A percentile compares a stretch with the other conserved stretches of the same genome.
phyloP scores from a whole-genome alignment of 2,113 vertebrate genomes.

The Hippolais icterina region DNA sequence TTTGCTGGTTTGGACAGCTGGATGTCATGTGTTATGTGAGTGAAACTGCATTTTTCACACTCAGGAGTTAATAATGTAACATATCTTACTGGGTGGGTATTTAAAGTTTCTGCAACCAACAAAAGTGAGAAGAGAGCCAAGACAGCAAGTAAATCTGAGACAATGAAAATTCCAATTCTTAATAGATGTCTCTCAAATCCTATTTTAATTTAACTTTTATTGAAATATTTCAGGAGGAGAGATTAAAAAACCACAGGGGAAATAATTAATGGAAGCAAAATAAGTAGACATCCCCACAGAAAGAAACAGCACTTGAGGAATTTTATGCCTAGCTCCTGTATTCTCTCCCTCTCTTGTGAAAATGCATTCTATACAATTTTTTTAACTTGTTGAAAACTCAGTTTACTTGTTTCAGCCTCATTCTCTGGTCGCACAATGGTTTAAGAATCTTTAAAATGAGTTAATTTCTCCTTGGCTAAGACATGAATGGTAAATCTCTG shows the following conservation, averaged over 20 bases:
- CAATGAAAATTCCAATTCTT: background rate
- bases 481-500: background rate
- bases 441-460: background rate
- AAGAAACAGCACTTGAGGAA: background rate
- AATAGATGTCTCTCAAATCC: background rate
- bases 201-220: conserved; percentile 17
- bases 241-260: background rate
- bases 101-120: background rate
- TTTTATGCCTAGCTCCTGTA: background rate
- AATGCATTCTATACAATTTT: background rate
- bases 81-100: background rate
- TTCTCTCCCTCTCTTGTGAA: background rate
- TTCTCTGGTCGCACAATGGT: background rate
- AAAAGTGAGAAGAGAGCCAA: background rate
- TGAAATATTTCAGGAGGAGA: background rate
- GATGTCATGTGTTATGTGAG: background rate
- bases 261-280: conserved; percentile 8
- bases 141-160: background rate
- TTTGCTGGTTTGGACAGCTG: background rate
- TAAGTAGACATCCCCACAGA: background rate
- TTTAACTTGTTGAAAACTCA: background rate
- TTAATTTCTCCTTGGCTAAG: background rate
- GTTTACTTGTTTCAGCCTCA: background rate
- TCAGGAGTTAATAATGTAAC: background rate
- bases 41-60: background rate